A percentile compares a stretch with the other conserved stretches of the same genome.
phyloP scores from a whole-genome alignment of 2,797 vertebrate genomes.

The Phataginus tetradactyla region DNA sequence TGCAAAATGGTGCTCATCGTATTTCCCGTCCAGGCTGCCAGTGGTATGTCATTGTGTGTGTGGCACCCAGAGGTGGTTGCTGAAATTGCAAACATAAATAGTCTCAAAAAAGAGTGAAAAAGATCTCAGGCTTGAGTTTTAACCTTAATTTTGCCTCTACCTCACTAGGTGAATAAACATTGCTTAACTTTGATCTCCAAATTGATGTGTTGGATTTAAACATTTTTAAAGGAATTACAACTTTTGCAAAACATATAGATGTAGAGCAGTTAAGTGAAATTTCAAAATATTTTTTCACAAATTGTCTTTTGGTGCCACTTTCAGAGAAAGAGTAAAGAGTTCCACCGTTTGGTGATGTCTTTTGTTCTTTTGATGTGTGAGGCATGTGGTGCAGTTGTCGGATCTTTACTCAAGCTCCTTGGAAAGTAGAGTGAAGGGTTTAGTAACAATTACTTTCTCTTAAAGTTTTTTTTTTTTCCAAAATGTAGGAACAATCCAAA shows the following conservation, averaged over 20 bases:
- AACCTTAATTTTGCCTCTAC: not conserved
- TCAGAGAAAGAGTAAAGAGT: not conserved
- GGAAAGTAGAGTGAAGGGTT: not conserved
- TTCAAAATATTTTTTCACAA: not conserved
- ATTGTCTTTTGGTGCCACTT: not conserved
- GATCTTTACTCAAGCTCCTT: not conserved
- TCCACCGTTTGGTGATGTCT: not conserved
- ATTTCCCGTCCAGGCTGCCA: not conserved
- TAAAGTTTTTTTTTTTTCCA: not conserved
- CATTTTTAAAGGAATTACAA: not conserved
- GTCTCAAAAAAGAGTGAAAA: not conserved
- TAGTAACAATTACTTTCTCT: not conserved
- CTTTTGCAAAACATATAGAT: not conserved
- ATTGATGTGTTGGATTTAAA: not conserved
- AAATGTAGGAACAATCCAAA: not conserved
- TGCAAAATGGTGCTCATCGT: not conserved
- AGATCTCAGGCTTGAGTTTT: not conserved
- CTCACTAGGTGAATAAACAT: not conserved
- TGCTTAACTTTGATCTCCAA: not conserved
- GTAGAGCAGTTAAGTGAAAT: not conserved
- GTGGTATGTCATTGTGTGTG: not conserved
- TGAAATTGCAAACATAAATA: not conserved
- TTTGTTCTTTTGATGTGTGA: not conserved
- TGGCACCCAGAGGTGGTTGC: not conserved
- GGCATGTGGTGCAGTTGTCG: not conserved